A percentile compares a stretch with the other conserved stretches of the same genome.
These are phyloP conservation scores for Cephus pygmeus DNA, from an alignment of 2,888 invertebrate genomes.

Conservation along the genomic window DNA sequence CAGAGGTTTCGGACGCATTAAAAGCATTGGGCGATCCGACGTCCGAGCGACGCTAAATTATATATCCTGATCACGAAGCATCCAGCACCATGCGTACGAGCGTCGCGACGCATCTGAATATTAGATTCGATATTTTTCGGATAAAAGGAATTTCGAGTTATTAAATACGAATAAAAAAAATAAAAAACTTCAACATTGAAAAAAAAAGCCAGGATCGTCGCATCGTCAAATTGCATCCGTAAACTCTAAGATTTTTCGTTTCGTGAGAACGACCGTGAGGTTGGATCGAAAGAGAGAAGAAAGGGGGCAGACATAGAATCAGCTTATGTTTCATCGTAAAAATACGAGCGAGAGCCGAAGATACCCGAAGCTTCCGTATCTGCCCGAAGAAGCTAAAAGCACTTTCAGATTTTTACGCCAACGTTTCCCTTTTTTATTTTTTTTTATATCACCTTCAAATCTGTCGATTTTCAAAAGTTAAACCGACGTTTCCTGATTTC, in stretches of 20 bases:
- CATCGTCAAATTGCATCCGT: constrained; percentile 51
- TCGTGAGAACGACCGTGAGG: constrained; percentile 32
- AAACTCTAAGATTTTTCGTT: constrained; percentile 39
- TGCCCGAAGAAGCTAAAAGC: neutral
- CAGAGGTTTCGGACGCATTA: constrained; percentile 27
- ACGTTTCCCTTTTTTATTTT: neutral
- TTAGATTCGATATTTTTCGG: neutral
- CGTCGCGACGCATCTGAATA: neutral
- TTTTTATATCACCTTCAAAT: neutral
- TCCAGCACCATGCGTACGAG: neutral
- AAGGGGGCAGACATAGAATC: neutral
- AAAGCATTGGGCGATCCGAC: constrained; percentile 23
- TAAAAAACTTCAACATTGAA: too few relatives aligned
- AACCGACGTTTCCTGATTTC: too few relatives aligned
- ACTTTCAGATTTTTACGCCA: too few relatives aligned
- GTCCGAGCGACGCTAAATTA: constrained; percentile 26
- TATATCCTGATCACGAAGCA: constrained; percentile 12
- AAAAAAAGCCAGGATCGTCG: neutral
- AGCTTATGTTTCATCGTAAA: neutral
- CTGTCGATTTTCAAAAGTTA: too few relatives aligned
- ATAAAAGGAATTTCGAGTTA: too few relatives aligned
- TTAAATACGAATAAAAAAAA: too few relatives aligned
- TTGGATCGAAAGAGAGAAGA: neutral
- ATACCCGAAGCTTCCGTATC: neutral
- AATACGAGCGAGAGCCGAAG: neutral